Evolutionary conservation across 2,113 vertebrate genomes (phyloP).

Genomic region (Gasterosteus aculeatus): DNA sequence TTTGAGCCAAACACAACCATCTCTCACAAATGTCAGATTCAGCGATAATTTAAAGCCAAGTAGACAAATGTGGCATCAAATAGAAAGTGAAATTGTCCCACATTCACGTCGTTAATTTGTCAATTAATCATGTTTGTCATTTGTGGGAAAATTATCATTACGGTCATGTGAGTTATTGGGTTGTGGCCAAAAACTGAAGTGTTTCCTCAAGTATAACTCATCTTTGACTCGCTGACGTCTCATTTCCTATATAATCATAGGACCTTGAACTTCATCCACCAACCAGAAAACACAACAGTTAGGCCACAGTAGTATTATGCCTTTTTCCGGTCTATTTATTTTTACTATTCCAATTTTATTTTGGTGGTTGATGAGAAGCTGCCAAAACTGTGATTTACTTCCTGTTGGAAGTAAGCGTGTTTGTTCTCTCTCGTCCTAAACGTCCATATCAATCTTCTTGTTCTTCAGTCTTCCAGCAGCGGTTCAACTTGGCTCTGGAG

Average conservation of each 20-base stretch:
- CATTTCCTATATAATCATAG: slow-evolving; percentile 24
- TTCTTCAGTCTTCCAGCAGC: not conserved
- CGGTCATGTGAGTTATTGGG: no score
- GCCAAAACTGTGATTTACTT: slow-evolving; percentile 15
- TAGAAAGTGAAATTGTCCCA: not conserved
- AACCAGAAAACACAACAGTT: slow-evolving; percentile 14
- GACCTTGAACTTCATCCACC: slow-evolving; percentile 1
- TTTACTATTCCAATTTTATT: slow-evolving; percentile 8
- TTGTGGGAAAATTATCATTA: no score
- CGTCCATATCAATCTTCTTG: not conserved
- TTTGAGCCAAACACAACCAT: not conserved
- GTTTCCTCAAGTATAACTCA: slow-evolving; percentile 4
- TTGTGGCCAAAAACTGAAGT: not conserved
- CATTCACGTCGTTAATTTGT: no score
- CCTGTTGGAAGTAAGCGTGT: slow-evolving; percentile 1
- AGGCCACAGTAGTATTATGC: not conserved
- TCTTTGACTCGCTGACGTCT: slow-evolving; percentile 22
- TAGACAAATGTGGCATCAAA: not conserved
- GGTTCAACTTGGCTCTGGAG: slow-evolving; percentile 23
- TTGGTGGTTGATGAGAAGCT: not conserved
- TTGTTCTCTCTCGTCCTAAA: slow-evolving; percentile 2
- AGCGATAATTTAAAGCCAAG: not conserved
- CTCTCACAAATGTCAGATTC: not conserved
- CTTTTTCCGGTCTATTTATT: slow-evolving; percentile 4
- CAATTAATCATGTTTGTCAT: no score